Evolutionary conservation across 2,113 vertebrate species (phyloP), one percentile per base, ranked within the genome.

Genomic region (Atrichornis clamosus): DNA sequence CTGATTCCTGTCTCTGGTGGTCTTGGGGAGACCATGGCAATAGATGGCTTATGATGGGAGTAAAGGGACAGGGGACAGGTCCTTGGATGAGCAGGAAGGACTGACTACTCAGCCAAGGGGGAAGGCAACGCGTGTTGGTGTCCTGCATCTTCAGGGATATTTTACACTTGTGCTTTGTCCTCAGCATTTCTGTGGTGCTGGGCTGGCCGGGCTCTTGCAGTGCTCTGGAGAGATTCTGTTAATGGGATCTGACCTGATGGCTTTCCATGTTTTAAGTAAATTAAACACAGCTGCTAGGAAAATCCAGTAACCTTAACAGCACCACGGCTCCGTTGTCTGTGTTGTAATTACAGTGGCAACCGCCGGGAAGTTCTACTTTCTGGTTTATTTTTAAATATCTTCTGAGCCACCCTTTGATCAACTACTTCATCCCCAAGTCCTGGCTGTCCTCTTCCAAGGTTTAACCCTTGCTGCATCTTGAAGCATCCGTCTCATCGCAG

Each of bases 211-310:
- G 68, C 68, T 92, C 79, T 80, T 72, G 75, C 47, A 80, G 78
- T 3, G 6, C 93, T 96, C 93, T 49, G n/a, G 84, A 94, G 70
- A 53, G 82, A 87, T 91, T 97, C 85, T 88, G 87, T 90, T 96
- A 91, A 97, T 96, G 87, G 90, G 94, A 92, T 97, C 75, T 96
- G 95, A 97, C 93, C 92, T 95, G 93, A 91, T 94, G 92, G 93
- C 85, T 95, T 90, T 96, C 84, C 84, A 90, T 95, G 95, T 86
- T 93, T 92, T 94, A 93, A 96, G 92, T 94, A 95, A 96, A 96
- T 97, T 95, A 96, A 96, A 95, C 95, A 86, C 96, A 96, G 95
- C 95, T 96, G 95, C 85, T 91, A 93, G 92, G 95, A 96, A 95
- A 96, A 95, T 94, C 80, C 87, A 90, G 90, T 90, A 96, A 95